Conservation (phyloP, 2,797 vertebrate genomes). For the Notolepis coatsorum region DNA sequence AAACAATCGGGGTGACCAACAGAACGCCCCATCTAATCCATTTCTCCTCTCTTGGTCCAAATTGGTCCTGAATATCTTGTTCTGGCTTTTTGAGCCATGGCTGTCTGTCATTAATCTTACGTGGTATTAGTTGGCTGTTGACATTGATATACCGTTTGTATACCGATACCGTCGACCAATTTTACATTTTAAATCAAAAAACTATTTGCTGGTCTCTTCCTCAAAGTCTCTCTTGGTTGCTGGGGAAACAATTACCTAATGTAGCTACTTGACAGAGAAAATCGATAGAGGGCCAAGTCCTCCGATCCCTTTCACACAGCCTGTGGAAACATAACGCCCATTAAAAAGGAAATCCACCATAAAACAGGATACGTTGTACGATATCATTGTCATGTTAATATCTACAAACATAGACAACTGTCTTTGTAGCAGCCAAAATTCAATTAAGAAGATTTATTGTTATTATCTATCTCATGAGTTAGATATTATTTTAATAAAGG, state of each 20-base stretch:
- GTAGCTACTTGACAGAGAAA: slow-evolving; percentile 1
- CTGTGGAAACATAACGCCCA: not conserved
- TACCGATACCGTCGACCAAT: no score
- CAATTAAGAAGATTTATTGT: no score
- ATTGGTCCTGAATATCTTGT: slow-evolving; percentile 26
- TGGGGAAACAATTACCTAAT: not conserved
- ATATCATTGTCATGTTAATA: no score
- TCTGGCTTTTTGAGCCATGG: not conserved
- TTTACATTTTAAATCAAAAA: no score
- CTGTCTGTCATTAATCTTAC: not conserved
- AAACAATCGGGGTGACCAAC: slow-evolving; percentile 56
- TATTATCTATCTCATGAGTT: no score
- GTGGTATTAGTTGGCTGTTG: not conserved
- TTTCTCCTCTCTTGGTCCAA: not conserved
- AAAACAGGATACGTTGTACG: no score
- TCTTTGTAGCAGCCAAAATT: no score
- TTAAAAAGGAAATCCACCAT: slow-evolving; percentile 1
- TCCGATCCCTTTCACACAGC: not conserved
- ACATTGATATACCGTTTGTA: no score
- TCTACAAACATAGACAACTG: no score
- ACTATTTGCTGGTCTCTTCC: not conserved
- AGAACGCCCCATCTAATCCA: slow-evolving; percentile 47
- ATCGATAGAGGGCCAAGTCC: slow-evolving; percentile 1
- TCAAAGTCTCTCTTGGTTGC: slow-evolving; percentile 5
- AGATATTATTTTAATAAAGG: no score